Percentiles rank a stretch among this genome's conserved stretches.
These are phyloP conservation scores for Enteromius radiatus DNA, from an alignment of 2,797 vertebrate species.

Conservation along the genomic window DNA sequence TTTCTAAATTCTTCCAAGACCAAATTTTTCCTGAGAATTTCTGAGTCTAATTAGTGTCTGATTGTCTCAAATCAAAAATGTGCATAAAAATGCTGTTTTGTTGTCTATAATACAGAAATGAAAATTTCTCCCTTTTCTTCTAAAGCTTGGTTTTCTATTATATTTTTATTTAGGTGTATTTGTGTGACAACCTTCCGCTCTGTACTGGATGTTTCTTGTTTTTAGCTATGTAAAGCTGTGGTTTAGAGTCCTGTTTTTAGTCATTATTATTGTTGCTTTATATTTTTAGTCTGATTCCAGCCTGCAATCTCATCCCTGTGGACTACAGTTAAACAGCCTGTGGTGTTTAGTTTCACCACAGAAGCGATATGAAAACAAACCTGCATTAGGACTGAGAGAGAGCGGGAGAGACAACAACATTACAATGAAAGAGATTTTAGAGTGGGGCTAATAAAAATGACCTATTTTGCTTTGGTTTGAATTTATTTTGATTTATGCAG, in stretches of 20 bases:
- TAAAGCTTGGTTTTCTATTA: background rate
- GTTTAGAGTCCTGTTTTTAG: background rate
- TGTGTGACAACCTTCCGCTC: background rate
- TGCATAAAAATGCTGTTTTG: background rate
- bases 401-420: background rate
- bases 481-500: background rate
- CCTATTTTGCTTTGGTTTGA: background rate
- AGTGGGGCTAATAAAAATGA: background rate
- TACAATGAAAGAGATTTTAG: constrained; percentile 5
- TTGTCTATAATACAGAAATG: background rate
- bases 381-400: background rate
- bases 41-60: background rate
- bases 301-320: constrained; percentile 11
- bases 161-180: background rate
- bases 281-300: constrained; percentile 21
- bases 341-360: constrained; percentile 40
- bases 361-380: constrained; percentile 38
- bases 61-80: background rate
- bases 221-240: constrained; percentile 22
- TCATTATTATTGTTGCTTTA: background rate
- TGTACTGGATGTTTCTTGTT: constrained; percentile 1
- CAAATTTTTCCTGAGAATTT: background rate
- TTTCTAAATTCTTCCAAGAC: background rate
- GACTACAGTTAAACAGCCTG: constrained; percentile 31
- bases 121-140: background rate